Conservation (phyloP, 2,797 vertebrate genomes). For the Alectoris magna region DNA sequence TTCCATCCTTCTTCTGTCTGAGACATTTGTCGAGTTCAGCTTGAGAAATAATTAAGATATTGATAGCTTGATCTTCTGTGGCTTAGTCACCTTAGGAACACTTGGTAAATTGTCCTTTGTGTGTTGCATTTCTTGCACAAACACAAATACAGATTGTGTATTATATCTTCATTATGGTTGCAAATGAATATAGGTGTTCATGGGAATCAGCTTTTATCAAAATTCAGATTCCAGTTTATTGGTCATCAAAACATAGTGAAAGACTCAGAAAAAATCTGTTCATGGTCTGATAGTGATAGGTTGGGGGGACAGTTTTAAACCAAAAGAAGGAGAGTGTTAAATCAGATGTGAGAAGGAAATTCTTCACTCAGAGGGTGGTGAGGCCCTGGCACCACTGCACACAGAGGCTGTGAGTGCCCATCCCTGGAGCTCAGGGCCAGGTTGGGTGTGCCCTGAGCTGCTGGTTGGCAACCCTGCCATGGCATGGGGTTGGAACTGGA, state of each 20-base stretch:
- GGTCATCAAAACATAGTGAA: background rate
- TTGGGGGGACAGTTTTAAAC: background rate
- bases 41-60: background rate
- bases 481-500: too few species aligned
- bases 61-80: background rate
- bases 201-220: background rate
- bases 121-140: background rate
- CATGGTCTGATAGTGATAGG: background rate
- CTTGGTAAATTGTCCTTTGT: background rate
- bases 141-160: background rate
- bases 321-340: background rate
- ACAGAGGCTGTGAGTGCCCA: background rate
- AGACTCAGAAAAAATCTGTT: background rate
- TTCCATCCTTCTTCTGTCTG: background rate
- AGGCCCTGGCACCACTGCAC: too few species aligned
- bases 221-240: background rate
- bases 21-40: background rate
- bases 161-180: background rate
- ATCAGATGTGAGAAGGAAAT: background rate
- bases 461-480: too few species aligned
- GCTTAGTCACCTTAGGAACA: background rate
- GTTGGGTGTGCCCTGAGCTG: background rate
- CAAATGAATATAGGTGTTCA: background rate
- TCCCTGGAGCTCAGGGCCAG: background rate
- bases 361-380: background rate